Percentiles rank a stretch among this genome's conserved stretches.
Conservation (phyloP, 37 sponge, comb jelly and placozoan genomes). For the Crambe crambe region DNA sequence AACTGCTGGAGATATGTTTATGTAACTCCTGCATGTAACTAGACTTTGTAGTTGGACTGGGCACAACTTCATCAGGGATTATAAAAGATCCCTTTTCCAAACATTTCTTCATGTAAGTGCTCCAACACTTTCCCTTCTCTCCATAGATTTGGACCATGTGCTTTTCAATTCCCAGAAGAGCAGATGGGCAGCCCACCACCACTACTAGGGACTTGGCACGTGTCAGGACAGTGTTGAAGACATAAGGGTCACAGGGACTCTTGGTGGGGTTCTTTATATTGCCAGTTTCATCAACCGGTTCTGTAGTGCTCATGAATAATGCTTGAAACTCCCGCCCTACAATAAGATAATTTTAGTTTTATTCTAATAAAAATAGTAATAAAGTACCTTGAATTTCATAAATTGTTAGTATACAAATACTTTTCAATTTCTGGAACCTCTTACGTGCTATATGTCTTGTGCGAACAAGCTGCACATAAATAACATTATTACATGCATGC, state of each 20-base stretch:
- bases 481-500: no score
- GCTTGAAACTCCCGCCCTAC: constrained; percentile 66
- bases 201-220: constrained; percentile 66
- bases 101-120: constrained; percentile 40
- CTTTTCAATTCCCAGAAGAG: constrained; percentile 41
- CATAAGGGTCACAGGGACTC: constrained; percentile 64
- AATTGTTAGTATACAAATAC: constrained; percentile 12
- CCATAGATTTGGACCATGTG: background rate
- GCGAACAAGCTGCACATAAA: constrained; percentile 1
- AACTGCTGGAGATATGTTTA: no score
- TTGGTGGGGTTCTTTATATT: constrained; percentile 61
- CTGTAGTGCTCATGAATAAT: constrained; percentile 67
- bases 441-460: constrained; percentile 11
- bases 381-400: constrained; percentile 56
- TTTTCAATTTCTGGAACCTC: background rate
- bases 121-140: constrained; percentile 54
- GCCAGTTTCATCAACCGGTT: constrained; percentile 32
- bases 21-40: no score
- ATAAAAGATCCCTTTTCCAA: constrained; percentile 22
- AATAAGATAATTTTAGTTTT: background rate
- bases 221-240: constrained; percentile 80
- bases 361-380: no score
- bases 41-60: no score
- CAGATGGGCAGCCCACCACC: constrained; percentile 60
- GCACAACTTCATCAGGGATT: constrained; percentile 1